Conservation (phyloP, 1,140 invertebrate species). For the Drosophila pseudoobscura region DNA sequence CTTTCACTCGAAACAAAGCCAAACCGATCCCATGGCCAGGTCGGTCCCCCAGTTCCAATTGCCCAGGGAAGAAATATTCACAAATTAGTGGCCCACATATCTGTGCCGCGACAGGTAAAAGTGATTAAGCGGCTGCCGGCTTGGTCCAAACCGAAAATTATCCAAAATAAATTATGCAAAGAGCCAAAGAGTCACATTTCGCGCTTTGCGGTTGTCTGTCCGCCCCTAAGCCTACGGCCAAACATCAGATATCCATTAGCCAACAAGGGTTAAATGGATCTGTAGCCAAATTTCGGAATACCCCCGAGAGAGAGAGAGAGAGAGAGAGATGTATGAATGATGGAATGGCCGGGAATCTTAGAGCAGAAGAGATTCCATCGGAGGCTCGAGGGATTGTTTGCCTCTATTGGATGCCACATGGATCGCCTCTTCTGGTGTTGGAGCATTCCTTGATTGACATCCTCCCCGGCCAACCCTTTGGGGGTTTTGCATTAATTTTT, state of each 20-base stretch:
- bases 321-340: background rate
- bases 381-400: no score
- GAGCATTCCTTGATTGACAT: conserved; percentile 16
- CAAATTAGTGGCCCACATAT: conserved; percentile 74
- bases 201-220: conserved; percentile 53
- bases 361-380: no score
- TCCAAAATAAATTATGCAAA: conserved; percentile 69
- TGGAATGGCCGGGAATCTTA: no score
- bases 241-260: conserved; percentile 74
- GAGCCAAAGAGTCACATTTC: conserved; percentile 58
- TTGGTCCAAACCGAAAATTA: conserved; percentile 57
- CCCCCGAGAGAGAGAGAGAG: background rate
- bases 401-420: no score
- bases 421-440: no score
- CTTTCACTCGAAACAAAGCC: conserved; percentile 50
- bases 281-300: background rate
- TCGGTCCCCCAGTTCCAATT: conserved; percentile 53
- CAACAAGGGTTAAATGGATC: conserved; percentile 26
- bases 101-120: conserved; percentile 36
- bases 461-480: conserved; percentile 34
- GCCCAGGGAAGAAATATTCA: conserved; percentile 65
- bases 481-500: conserved; percentile 44
- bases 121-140: conserved; percentile 62
- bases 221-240: conserved; percentile 59
- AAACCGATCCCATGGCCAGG: conserved; percentile 6